Evolutionary conservation across 2,888 invertebrate genomes (phyloP).

Genomic region (Timandra comae): DNA sequence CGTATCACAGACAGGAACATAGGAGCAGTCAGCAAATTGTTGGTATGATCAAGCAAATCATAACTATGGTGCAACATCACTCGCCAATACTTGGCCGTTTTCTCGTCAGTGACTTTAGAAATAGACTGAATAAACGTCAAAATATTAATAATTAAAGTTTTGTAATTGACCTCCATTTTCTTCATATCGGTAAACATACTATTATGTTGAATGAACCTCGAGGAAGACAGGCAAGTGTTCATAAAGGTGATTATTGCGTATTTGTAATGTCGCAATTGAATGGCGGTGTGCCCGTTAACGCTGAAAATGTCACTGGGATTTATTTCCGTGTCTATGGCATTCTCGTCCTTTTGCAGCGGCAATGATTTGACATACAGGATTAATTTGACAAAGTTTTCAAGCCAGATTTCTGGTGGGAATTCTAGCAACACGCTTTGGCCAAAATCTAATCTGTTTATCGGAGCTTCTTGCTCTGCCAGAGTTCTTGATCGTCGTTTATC

Average conservation of each 20-base stretch:
- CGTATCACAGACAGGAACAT: constrained; percentile 88
- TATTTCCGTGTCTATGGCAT: constrained; percentile 54
- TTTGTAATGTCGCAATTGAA: constrained; percentile 90
- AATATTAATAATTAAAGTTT: constrained; percentile 81
- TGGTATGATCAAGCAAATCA: constrained; percentile 87
- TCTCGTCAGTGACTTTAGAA: constrained; percentile 78
- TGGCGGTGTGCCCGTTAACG: constrained; percentile 79
- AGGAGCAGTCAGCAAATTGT: constrained; percentile 84
- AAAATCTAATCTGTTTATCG: constrained; percentile 79
- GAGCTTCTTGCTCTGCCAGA: constrained; percentile 59
- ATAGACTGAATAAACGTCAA: constrained; percentile 81
- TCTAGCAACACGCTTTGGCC: constrained; percentile 80
- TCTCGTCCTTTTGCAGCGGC: constrained; percentile 79
- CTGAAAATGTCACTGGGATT: constrained; percentile 77
- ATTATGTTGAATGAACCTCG: constrained; percentile 81
- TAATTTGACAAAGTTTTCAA: constrained; percentile 81
- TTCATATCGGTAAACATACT: constrained; percentile 67
- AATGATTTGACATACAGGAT: constrained; percentile 80
- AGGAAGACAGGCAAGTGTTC: constrained; percentile 80
- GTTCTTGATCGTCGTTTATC: constrained; percentile 41
- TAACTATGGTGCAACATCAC: constrained; percentile 86
- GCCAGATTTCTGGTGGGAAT: constrained; percentile 79
- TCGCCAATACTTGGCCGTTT: constrained; percentile 87
- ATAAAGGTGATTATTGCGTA: constrained; percentile 86
- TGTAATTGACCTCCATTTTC: constrained; percentile 79